Percentiles rank a stretch among this genome's conserved stretches.
phyloP scores from a whole-genome alignment of 2,888 invertebrate species.

The Palloptera scutellata region DNA sequence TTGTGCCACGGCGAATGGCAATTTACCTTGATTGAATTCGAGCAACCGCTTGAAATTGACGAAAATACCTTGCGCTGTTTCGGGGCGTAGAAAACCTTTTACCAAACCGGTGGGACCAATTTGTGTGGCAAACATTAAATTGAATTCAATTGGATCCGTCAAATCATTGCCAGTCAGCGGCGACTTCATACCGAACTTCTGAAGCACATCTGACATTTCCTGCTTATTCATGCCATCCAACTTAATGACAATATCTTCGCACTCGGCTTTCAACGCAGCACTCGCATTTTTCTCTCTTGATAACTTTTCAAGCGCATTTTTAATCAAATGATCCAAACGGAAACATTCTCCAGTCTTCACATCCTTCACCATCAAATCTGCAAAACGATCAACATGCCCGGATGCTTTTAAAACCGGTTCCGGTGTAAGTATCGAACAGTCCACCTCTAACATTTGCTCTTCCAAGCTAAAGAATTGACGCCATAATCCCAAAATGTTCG shows the following conservation, averaged over 20 bases:
- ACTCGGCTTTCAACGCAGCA: constrained; percentile 66
- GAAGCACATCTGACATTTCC: constrained; percentile 87
- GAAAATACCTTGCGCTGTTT: constrained; percentile 99
- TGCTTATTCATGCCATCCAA: constrained; percentile 91
- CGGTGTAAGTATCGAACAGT: constrained; percentile 96
- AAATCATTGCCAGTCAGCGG: constrained; percentile 95
- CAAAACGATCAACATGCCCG: constrained; percentile 98
- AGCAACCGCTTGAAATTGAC: constrained; percentile 98
- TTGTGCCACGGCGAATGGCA: constrained; percentile 99
- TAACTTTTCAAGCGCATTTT: constrained; percentile 89
- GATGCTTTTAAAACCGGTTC: constrained; percentile 97
- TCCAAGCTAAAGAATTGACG: constrained; percentile 95
- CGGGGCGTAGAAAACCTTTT: constrained; percentile 94
- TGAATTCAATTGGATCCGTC: constrained; percentile 96
- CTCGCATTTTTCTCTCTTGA: constrained; percentile 83
- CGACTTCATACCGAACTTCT: constrained; percentile 91
- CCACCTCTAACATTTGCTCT: constrained; percentile 99
- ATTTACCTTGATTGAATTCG: constrained; percentile 94
- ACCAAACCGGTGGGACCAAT: constrained; percentile 96
- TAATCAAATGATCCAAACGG: constrained; percentile 96
- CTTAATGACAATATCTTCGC: constrained; percentile 61
- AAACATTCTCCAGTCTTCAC: constrained; percentile 96
- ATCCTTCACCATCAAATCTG: constrained; percentile 99
- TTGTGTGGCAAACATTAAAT: constrained; percentile 98
- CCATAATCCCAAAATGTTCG: constrained; percentile 93